Evolutionary conservation across 2,797 vertebrate genomes (phyloP), one percentile per base, ranked within the genome.

Genomic region (Knipowitschia caucasica): DNA sequence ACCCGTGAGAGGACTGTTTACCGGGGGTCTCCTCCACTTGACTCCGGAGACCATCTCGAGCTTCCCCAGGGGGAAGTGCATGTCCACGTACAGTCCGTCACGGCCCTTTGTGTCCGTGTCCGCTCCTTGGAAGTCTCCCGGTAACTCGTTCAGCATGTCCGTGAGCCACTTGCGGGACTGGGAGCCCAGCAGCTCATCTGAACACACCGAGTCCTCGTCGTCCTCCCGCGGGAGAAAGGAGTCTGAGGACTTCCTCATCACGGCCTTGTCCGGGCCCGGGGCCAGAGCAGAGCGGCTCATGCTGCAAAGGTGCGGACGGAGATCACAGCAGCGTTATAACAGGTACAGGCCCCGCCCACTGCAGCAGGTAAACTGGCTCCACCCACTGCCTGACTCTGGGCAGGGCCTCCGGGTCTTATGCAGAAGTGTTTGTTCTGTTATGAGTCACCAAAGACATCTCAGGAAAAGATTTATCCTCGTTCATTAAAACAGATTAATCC

Each of bases 1-100:
- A 33, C 30, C n/a, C n/a, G n/a, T n/a, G n/a, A 39, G 17, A 39
- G 8, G 12, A 42, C 2, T 3, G n/a, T 50, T 60, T 73, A 91
- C 89, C 85, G 55, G 69, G 0, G 89, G 88, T 20, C 89, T 62
- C 23, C 62, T 90, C 89, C 89, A 91, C 21, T 15, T 17, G 4
- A 87, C 50, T 0, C 42, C 29, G 2, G 53, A 0, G 26, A 57
- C 31, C 79, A 85, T 61, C 59, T 75, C 77, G 42, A 85, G 65
- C 23, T 65, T 54, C 0, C 76, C 79, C 43, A 71, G 9, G 0
- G 89, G 89, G 23, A 91, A 91, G 47, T 46, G 12, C 0, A 1
- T 0, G 62, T 91, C 89, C 67, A 86, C 71, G 70, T 77, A 90
- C 6, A 89, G 78, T 0, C 74, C 75, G 59, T 83, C 82, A 36